Evolutionary conservation across 2,888 invertebrate species (phyloP).

Genomic region (Acrocera orbiculus): DNA sequence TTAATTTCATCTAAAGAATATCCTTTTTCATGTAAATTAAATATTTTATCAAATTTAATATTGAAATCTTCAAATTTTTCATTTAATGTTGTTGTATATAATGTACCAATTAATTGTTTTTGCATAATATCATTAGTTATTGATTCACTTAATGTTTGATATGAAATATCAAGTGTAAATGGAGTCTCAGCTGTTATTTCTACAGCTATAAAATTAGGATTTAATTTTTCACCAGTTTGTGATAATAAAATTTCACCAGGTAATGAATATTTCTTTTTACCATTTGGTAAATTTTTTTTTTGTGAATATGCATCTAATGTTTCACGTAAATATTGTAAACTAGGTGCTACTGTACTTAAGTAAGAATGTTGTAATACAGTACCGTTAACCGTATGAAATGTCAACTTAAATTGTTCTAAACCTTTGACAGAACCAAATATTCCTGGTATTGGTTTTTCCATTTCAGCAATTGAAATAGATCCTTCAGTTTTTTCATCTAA

Average conservation of each 20-base stretch:
- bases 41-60: slow-evolving; percentile 62
- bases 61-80: slow-evolving; percentile 48
- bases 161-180: slow-evolving; percentile 66
- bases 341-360: slow-evolving; percentile 50
- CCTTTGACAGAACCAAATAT: slow-evolving; percentile 54
- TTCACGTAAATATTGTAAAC: slow-evolving; percentile 55
- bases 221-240: slow-evolving; percentile 39
- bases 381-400: slow-evolving; percentile 33
- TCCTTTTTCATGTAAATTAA: slow-evolving; percentile 56
- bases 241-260: slow-evolving; percentile 41
- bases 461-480: slow-evolving; percentile 21
- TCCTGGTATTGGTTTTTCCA: slow-evolving; percentile 26
- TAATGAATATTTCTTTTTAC: slow-evolving; percentile 37
- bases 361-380: slow-evolving; percentile 51
- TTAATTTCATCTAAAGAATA: slow-evolving; percentile 42
- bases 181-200: slow-evolving; percentile 62
- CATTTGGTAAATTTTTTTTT: slow-evolving; percentile 36
- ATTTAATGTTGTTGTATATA: slow-evolving; percentile 45
- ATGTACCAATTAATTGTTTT: slow-evolving; percentile 38
- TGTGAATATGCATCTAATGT: slow-evolving; percentile 53
- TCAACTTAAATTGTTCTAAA: slow-evolving; percentile 55
- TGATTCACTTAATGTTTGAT: slow-evolving; percentile 54
- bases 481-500: slow-evolving; percentile 55
- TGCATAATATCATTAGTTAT: slow-evolving; percentile 28
- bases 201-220: slow-evolving; percentile 61